Conservation (phyloP, 2,888 invertebrate genomes). For the Auanema sp. region DNA sequence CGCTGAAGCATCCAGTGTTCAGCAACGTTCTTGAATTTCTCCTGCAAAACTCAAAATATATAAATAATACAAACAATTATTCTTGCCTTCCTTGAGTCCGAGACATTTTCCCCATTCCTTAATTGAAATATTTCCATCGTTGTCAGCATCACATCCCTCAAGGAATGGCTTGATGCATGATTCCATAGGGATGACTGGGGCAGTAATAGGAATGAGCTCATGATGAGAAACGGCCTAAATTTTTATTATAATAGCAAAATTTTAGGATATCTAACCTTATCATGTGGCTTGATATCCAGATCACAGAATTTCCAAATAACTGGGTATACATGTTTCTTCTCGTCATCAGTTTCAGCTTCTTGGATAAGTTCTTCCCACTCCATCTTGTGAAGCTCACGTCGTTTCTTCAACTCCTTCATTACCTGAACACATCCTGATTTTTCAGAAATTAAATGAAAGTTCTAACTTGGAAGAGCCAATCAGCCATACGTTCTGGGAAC, state of each 20-base stretch:
- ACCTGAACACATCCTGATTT: conserved; percentile 39
- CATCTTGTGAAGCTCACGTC: conserved; percentile 67
- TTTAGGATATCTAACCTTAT: conserved; percentile 71
- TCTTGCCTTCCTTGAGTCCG: conserved; percentile 77
- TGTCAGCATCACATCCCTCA: conserved; percentile 83
- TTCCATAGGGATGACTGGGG: conserved; percentile 90
- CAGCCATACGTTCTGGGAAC: conserved; percentile 93
- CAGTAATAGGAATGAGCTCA: conserved; percentile 92
- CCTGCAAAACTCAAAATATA: conserved; percentile 30
- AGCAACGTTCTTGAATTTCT: conserved; percentile 61
- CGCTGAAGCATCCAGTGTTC: conserved; percentile 5
- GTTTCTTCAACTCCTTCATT: conserved; percentile 64
- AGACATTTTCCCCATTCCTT: conserved; percentile 82
- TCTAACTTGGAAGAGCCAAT: conserved; percentile 92
- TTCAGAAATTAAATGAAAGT: neutral
- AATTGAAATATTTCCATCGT: conserved; percentile 86
- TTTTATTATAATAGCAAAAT: no score
- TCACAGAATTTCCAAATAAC: conserved; percentile 96
- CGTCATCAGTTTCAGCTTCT: conserved; percentile 75
- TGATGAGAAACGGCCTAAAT: conserved; percentile 77
- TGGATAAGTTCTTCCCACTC: conserved; percentile 84
- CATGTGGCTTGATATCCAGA: conserved; percentile 86
- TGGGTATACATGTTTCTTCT: conserved; percentile 73
- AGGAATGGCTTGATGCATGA: conserved; percentile 92
- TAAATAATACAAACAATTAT: neutral